These are phyloP conservation scores for Thamnophis sirtalis DNA, from an alignment of 2,113 vertebrate genomes.

Conservation along the genomic window DNA sequence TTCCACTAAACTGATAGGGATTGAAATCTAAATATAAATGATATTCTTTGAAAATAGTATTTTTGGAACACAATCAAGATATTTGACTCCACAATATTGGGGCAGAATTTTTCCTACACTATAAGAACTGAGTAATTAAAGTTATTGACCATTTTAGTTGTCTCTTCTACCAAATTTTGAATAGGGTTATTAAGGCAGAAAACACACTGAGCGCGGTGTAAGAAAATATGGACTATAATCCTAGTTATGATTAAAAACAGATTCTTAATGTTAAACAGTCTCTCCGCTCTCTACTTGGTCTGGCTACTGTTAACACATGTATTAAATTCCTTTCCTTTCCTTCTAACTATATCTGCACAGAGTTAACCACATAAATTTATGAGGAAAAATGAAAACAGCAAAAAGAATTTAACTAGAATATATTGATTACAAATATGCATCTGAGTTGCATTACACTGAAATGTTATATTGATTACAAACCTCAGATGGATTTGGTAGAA, in stretches of 20 bases:
- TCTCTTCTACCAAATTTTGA: neutral
- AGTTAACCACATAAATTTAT: neutral
- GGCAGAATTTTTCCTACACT: neutral
- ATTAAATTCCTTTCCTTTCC: neutral
- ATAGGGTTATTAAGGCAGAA: neutral
- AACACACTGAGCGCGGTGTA: neutral
- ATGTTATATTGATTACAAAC: neutral
- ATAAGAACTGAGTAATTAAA: neutral
- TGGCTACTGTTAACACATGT: neutral
- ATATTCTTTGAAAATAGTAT: neutral
- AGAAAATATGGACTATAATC: neutral
- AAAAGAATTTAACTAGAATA: neutral
- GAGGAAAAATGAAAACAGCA: neutral
- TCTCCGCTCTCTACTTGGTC: rapidly evolving
- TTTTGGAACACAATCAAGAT: neutral
- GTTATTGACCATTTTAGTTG: neutral
- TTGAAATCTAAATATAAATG: neutral
- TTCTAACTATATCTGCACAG: neutral
- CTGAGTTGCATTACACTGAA: neutral
- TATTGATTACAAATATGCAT: neutral
- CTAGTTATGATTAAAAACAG: neutral
- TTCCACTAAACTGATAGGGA: neutral
- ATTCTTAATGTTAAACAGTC: neutral
- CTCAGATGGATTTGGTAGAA: neutral
- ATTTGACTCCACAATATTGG: neutral